Evolutionary conservation across 2,113 vertebrate species (phyloP).

Genomic region (Hiodon tergisus): DNA sequence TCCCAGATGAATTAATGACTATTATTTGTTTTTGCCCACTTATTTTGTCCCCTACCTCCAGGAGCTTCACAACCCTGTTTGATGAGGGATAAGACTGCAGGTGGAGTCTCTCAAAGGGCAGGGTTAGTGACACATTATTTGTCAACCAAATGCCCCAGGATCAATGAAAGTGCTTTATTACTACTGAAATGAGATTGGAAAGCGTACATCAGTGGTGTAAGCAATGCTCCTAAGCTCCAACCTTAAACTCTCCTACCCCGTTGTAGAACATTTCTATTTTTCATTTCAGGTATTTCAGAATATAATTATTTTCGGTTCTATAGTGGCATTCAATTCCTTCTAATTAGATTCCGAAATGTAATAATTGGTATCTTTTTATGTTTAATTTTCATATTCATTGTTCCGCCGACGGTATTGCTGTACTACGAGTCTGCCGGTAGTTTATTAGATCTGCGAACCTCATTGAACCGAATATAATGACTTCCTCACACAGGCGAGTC

Average conservation of each 20-base stretch:
- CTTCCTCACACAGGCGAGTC: slow-evolving; percentile 14
- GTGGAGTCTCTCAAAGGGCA: neutral
- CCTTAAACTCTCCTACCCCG: neutral
- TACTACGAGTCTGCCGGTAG: neutral
- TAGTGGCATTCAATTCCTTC: neutral
- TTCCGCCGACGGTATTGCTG: neutral
- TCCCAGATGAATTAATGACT: neutral
- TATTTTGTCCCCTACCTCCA: neutral
- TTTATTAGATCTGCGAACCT: neutral
- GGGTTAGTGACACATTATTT: neutral
- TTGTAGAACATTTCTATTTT: neutral
- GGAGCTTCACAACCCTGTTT: neutral
- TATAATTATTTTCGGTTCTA: neutral
- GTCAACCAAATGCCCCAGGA: neutral
- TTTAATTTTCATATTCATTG: neutral
- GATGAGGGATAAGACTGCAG: neutral
- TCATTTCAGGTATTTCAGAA: neutral
- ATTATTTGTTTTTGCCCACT: neutral
- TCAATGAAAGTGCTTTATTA: neutral
- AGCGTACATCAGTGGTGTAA: too few relatives aligned
- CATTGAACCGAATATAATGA: neutral
- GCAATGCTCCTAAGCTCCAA: neutral
- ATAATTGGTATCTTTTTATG: neutral
- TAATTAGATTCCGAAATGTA: neutral
- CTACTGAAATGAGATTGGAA: too few relatives aligned